A percentile compares a stretch with the other conserved stretches of the same genome.
Conservation (phyloP, 2,797 vertebrate species). For the Diplodus sargus region DNA sequence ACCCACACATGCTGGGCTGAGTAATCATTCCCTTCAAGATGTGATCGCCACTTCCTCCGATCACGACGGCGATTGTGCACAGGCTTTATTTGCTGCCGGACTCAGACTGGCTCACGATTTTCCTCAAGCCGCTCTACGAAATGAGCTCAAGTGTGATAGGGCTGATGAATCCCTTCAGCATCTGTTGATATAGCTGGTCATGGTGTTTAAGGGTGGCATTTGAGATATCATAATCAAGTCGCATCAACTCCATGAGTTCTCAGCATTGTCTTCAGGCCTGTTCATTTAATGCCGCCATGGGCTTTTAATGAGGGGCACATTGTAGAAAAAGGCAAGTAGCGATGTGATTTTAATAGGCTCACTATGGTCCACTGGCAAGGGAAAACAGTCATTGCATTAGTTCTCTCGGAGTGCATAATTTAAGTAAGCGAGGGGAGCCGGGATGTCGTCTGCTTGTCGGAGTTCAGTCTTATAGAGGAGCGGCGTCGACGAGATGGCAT, state of each 20-base stretch:
- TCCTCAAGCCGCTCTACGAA: conserved; percentile 41
- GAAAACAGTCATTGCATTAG: conserved; percentile 68
- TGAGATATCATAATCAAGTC: conserved; percentile 68
- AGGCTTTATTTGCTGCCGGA: conserved; percentile 26
- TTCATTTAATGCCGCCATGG: conserved; percentile 68
- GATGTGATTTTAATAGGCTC: conserved; percentile 78
- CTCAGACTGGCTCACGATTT: conserved; percentile 37
- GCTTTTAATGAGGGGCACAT: conserved; percentile 73
- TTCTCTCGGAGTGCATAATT: conserved; percentile 65
- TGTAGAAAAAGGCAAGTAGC: conserved; percentile 56
- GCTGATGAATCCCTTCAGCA: conserved; percentile 64
- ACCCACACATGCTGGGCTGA: conserved; percentile 55
- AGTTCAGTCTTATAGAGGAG: conserved; percentile 47
- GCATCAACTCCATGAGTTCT: conserved; percentile 60
- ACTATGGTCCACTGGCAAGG: conserved; percentile 73
- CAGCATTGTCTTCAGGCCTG: conserved; percentile 63
- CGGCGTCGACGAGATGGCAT: conserved; percentile 32
- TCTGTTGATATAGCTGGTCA: conserved; percentile 63
- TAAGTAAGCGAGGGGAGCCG: conserved; percentile 53
- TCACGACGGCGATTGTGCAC: conserved; percentile 45
- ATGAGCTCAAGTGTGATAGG: conserved; percentile 53
- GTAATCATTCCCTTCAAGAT: conserved; percentile 51
- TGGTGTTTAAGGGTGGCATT: conserved; percentile 59
- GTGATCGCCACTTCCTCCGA: conserved; percentile 31
- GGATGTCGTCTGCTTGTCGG: conserved; percentile 50